phyloP scores from a whole-genome alignment of 2,113 vertebrate species.

The Pachypanchax playfairii region DNA sequence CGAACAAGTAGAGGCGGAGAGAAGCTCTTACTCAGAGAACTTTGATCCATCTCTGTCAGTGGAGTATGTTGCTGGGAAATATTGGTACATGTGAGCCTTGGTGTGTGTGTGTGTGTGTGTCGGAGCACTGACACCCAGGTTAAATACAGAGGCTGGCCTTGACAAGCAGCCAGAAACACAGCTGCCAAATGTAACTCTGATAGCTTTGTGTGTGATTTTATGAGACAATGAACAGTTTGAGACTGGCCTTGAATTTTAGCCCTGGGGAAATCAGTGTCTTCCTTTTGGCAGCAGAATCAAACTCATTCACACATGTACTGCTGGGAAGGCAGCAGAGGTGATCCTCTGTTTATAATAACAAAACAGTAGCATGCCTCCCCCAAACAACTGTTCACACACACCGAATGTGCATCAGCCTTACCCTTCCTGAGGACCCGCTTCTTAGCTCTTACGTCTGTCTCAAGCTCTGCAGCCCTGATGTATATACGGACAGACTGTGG shows the following conservation, averaged over 20 bases:
- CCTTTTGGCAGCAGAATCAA: slow-evolving; percentile 32
- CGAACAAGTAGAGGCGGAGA: slow-evolving; percentile 65
- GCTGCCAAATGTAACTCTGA: slow-evolving; percentile 50
- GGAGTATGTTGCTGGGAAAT: slow-evolving; percentile 69
- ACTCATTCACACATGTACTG: neutral
- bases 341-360: slow-evolving; percentile 2
- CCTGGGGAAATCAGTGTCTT: slow-evolving; percentile 29
- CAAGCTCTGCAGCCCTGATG: slow-evolving; percentile 95
- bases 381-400: neutral
- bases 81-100: slow-evolving; percentile 9
- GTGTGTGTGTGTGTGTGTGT: slow-evolving; percentile 5
- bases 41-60: slow-evolving; percentile 73
- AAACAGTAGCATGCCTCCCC: neutral
- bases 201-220: slow-evolving; percentile 33
- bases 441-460: slow-evolving; percentile 95
- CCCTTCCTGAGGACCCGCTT: slow-evolving; percentile 97
- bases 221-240: slow-evolving; percentile 36
- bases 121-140: slow-evolving; percentile 49
- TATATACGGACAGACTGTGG: slow-evolving; percentile 96
- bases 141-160: slow-evolving; percentile 33
- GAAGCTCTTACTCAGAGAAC: slow-evolving; percentile 42
- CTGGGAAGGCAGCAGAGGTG: neutral
- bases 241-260: slow-evolving; percentile 28
- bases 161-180: slow-evolving; percentile 35
- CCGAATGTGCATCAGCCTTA: slow-evolving; percentile 43